Conservation (phyloP, 2,797 vertebrate genomes). For the Typhlichthys subterraneus region DNA sequence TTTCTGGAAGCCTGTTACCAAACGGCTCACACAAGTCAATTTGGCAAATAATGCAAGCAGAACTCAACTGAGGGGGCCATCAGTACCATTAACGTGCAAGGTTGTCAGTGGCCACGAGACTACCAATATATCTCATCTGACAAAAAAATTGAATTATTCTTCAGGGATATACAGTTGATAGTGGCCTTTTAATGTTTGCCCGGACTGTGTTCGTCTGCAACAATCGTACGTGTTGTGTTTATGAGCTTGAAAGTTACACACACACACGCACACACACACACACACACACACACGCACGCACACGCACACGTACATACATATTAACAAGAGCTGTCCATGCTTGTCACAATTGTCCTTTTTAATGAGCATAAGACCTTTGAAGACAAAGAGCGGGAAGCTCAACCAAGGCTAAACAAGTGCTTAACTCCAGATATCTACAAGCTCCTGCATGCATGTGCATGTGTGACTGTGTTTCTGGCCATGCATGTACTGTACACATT, state of each 20-base stretch:
- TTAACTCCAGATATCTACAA: conserved; percentile 10
- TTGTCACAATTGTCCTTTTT: conserved; percentile 50
- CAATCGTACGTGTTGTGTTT: conserved; percentile 23
- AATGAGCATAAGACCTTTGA: conserved; percentile 53
- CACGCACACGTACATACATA: conserved; percentile 8
- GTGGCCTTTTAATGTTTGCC: conserved; percentile 27
- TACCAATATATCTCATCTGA: conserved; percentile 65
- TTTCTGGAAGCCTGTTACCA: conserved; percentile 71
- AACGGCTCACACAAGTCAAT: conserved; percentile 79
- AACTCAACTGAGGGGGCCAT: conserved; percentile 69
- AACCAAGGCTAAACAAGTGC: conserved; percentile 31
- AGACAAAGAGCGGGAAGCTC: conserved; percentile 35
- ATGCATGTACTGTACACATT: neutral
- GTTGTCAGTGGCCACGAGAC: conserved; percentile 65
- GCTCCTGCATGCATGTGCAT: neutral
- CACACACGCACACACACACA: neutral
- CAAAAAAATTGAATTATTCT: conserved; percentile 63
- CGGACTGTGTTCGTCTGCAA: conserved; percentile 8
- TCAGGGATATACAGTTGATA: conserved; percentile 30
- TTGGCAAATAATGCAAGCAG: conserved; percentile 76
- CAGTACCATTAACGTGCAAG: conserved; percentile 58
- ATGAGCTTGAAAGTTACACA: conserved; percentile 29
- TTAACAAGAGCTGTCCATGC: conserved; percentile 33
- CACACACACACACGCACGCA: neutral
- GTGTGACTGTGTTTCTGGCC: neutral